Evolutionary conservation across 2,888 invertebrate genomes (phyloP), one percentile per base, ranked within the genome.

Genomic region (Hirtodrosophila histrioides): DNA sequence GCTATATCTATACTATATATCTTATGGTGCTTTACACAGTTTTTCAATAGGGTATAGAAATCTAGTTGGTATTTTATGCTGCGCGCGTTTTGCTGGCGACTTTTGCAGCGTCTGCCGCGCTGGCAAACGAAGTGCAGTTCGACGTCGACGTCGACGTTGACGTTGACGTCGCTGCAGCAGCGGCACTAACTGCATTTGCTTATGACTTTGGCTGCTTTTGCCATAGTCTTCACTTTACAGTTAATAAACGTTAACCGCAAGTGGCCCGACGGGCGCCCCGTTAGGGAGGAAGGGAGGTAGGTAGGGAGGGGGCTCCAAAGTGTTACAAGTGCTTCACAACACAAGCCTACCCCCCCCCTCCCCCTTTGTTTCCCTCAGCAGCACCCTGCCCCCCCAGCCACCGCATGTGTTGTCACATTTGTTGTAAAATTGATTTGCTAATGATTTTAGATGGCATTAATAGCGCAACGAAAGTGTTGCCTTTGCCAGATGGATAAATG

Each of bases 241-340:
- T 84, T 81, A 78, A 78, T 81, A 54, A 83, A 76, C 61, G 50
- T 81, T 81, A 71, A 64, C 82, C 78, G 75, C 78, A 78, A 78
- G 54, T 60, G 70, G 55, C 45, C 51, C 55, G 48, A 56, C 54
- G 46, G 40, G n/a, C n/a, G n/a, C 2, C 58, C 33, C 29, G 35
- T 64, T 55, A 58, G 57, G 63, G 63, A 54, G 36, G 37, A 40
- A 17, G 10, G n/a, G n/a, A n/a, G n/a, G n/a, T n/a, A n/a, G n/a
- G n/a, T n/a, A n/a, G 17, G 17, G 17, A 17, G 17, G 17, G 17
- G 17, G 17, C 17, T 17, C 27, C 41, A 60, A 50, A 48, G 53
- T 55, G 58, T 44, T 65, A 53, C 75, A 74, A 69, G 75, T 71
- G 75, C 23, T 17, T 1, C 17, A 17, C 17, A 17, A n/a, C n/a